Conservation (phyloP, 2,113 vertebrate species). For the Pachypanchax playfairii region DNA sequence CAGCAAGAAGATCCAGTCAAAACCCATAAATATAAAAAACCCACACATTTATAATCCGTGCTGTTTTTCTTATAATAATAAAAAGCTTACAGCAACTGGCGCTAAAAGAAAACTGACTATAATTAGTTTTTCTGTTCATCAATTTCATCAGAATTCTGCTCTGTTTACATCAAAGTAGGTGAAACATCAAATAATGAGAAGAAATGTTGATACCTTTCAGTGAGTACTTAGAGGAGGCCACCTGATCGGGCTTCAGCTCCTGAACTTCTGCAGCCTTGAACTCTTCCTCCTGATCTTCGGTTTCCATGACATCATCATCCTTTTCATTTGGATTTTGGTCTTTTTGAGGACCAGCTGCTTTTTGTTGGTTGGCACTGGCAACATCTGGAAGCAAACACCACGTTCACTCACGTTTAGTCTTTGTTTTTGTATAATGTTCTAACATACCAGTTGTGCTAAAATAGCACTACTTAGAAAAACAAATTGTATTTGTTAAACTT, state of each 20-base stretch:
- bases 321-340: constrained; percentile 72
- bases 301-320: constrained; percentile 81
- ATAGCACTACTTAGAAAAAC: too few relatives aligned
- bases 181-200: neutral
- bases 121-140: too few relatives aligned
- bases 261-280: constrained; percentile 77
- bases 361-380: constrained; percentile 91
- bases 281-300: constrained; percentile 81
- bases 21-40: too few relatives aligned
- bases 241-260: constrained; percentile 87
- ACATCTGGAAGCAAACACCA: constrained; percentile 79
- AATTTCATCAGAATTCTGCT: too few relatives aligned
- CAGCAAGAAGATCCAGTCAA: neutral
- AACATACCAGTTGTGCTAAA: too few relatives aligned
- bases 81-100: too few relatives aligned
- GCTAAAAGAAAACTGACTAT: too few relatives aligned
- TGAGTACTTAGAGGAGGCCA: constrained; percentile 67
- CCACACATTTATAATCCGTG: too few relatives aligned
- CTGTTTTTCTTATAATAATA: too few relatives aligned
- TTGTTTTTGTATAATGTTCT: too few relatives aligned
- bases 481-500: too few relatives aligned
- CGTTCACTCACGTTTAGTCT: neutral
- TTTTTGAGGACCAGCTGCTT: constrained; percentile 65
- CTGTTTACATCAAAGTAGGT: too few relatives aligned
- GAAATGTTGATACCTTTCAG: constrained; percentile 71